Evolutionary conservation across 1,140 invertebrate genomes (phyloP), one percentile per base, ranked within the genome.

Genomic region (Atta texana): DNA sequence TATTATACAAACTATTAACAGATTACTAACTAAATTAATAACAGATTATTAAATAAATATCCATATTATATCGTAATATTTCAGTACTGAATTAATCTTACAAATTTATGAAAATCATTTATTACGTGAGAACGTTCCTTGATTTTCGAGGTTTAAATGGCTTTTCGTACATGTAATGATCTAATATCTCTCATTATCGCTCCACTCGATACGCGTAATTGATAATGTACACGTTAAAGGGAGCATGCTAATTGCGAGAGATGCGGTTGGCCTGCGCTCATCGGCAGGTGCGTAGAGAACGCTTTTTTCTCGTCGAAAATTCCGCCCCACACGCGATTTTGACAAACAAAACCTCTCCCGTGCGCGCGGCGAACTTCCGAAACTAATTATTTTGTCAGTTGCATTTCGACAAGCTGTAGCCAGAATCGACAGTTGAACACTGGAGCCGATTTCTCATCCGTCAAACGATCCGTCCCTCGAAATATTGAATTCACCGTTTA

Each of bases 361-460:
- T 84, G 82, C 77, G 39, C 57, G 51, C 21, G 64, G 53, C 72
- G 72, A 88, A 80, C 86, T 89, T 88, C 87, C 89, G 89, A 90
- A 90, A 90, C 89, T 90, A 90, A 90, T 90, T 90, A 90, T 90
- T 90, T 90, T 90, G 89, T 90, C 89, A 90, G 89, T 89, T 90
- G 88, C 88, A 59, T 88, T 90, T 90, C 89, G 88, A 90, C 88
- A 59, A 76, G 80, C 63, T 68, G 49, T 55, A 61, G 51, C 63
- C 55, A 77, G 75, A 82, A 88, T 90, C 89, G 89, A 90, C 89
- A 90, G 89, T 87, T 90, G 89, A 90, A 90, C 86, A 59, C 61
- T 57, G 88, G 34, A 57, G 34, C 64, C 61, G 84, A 77, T 78
- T 90, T 86, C 80, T 86, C 89, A 74, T 90, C 61, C 86, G 89